phyloP scores from a whole-genome alignment of 2,888 invertebrate genomes.

The Bombylius major region DNA sequence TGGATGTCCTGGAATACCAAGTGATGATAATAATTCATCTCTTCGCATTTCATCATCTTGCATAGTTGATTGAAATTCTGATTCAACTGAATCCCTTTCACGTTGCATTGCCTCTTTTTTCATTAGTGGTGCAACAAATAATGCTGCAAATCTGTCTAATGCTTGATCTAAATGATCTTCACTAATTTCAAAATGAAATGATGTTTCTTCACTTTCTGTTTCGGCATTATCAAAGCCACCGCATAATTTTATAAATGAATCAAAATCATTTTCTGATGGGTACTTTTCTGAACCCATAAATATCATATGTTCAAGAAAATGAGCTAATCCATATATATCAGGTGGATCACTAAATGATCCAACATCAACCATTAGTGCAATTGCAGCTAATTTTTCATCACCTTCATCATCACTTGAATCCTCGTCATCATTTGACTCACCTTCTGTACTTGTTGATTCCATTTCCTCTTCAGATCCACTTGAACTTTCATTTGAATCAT shows the following conservation, averaged over 20 bases:
- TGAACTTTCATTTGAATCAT: constrained; percentile 22
- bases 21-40: constrained; percentile 60
- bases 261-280: constrained; percentile 74
- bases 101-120: constrained; percentile 71
- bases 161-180: constrained; percentile 63
- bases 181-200: constrained; percentile 80
- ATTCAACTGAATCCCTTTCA: constrained; percentile 79
- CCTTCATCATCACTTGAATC: constrained; percentile 18
- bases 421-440: constrained; percentile 17
- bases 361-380: constrained; percentile 60
- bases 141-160: constrained; percentile 74
- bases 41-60: constrained; percentile 62
- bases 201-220: constrained; percentile 76
- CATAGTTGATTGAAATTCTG: constrained; percentile 72
- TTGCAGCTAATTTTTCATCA: constrained; percentile 48
- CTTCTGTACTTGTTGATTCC: constrained; percentile 18
- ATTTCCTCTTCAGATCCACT: constrained; percentile 13
- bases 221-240: constrained; percentile 80
- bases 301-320: constrained; percentile 82
- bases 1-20: constrained; percentile 58
- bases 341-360: constrained; percentile 69
- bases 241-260: constrained; percentile 65
- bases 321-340: constrained; percentile 66
- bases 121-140: constrained; percentile 79
- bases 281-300: constrained; percentile 90